Base-by-base conservation (phyloP, 1,140 invertebrate species). In the Achatina immaculata region DNA sequence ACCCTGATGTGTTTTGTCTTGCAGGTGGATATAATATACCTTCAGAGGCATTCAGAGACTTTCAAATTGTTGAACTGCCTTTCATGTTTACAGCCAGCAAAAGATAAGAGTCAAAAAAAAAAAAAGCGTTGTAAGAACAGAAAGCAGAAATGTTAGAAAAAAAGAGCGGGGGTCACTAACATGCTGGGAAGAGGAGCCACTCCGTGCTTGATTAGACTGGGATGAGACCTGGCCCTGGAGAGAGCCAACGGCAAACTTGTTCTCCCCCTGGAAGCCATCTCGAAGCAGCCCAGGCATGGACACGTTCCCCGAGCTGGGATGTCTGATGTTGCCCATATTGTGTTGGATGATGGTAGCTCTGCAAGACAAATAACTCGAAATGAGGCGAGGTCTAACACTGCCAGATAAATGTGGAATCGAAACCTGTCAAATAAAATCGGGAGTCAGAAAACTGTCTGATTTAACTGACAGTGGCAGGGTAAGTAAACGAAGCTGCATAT, bases 261-360 rank as follows among this genome's bases (percentile, higher is more conserved):
- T 92, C 95, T 95, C 87, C 94, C 90, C 96, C 95, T 96, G 92
- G 48, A 92, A 94, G 68, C 95, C 96, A n/a, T 95, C 94, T 84
- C 98, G 93, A 90, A 99, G 95, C n/a, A 99, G 94, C 19, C 95
- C 98, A 2, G 98, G 97, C 88, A 98, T 96, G 0, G 97, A 97
- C 0, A 99, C 94, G 6, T 96, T 96, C 85, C 97, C 96, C 0
- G 95, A 95, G 86, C 87, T 85, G 9, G 91, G 88, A 65, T 92
- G 90, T 45, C 85, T 88, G 7, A 89, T 86, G 43, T 89, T 90
- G 9, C 85, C 84, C 7, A 77, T 76, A 83, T 89, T 86, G 75
- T 90, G 90, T 58, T 88, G 87, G 85, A 98, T 94, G 86, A 98
- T 97, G 40, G 96, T 98, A 0, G 97, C 96, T 91, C 96, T 98